A percentile compares a stretch with the other conserved stretches of the same genome.
phyloP scores from a whole-genome alignment of 2,888 invertebrate genomes.

The Serripes groenlandicus region DNA sequence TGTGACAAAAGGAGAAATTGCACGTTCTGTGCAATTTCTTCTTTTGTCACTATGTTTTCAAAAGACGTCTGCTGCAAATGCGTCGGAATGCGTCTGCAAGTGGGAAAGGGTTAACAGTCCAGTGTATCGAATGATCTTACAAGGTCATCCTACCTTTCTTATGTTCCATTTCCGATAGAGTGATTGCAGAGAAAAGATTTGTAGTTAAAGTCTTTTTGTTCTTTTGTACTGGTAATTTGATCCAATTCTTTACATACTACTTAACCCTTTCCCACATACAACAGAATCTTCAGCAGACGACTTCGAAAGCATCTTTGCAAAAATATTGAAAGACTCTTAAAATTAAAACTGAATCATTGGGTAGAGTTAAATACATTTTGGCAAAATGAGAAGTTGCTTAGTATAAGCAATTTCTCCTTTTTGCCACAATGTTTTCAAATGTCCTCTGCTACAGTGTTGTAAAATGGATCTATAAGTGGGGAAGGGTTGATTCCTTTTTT shows the following conservation, averaged over 20 bases:
- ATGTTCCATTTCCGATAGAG: constrained; percentile 5
- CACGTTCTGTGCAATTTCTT: background rate
- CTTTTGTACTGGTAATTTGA: constrained; percentile 1
- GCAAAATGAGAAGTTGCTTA: too few relatives aligned
- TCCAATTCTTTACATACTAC: constrained; percentile 2
- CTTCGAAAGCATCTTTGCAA: too few relatives aligned
- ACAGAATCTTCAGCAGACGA: too few relatives aligned
- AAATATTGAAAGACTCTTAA: too few relatives aligned
- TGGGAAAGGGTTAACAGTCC: background rate
- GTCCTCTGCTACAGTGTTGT: too few relatives aligned
- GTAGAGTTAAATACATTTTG: too few relatives aligned
- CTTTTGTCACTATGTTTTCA: background rate
- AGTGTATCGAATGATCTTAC: background rate
- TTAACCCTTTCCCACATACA: too few relatives aligned
- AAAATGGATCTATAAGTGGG: too few relatives aligned
- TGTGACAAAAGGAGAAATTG: background rate
- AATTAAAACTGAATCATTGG: too few relatives aligned
- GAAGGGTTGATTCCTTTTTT: too few relatives aligned
- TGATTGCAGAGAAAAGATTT: background rate
- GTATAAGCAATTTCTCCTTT: too few relatives aligned
- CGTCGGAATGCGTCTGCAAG: background rate
- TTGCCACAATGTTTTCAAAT: too few relatives aligned
- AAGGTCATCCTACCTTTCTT: constrained; percentile 1
- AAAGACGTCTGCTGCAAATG: background rate
- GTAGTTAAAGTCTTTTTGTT: background rate